phyloP scores from a whole-genome alignment of 2,888 invertebrate species.

The Heteropelma amictum region DNA sequence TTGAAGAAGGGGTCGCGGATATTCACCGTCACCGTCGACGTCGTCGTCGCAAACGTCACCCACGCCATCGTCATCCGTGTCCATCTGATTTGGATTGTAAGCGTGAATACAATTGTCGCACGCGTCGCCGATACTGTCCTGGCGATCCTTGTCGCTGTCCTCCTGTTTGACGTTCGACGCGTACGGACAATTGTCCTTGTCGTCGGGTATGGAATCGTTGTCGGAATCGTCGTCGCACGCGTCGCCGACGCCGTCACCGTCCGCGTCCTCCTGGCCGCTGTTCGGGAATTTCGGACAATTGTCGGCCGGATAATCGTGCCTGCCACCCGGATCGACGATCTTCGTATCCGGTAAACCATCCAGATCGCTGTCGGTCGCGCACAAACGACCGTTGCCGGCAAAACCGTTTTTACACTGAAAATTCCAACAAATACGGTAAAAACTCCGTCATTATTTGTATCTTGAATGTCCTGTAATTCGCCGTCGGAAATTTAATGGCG shows the following conservation, averaged over 20 bases:
- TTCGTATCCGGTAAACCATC: slow-evolving; percentile 94
- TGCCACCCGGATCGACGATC: slow-evolving; percentile 85
- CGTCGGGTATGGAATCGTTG: slow-evolving; percentile 84
- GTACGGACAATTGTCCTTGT: slow-evolving; percentile 89
- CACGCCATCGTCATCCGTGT: slow-evolving; percentile 90
- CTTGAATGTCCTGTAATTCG: no score
- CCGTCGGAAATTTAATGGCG: no score
- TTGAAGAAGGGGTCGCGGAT: no score
- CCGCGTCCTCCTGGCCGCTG: slow-evolving; percentile 96
- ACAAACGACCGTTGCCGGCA: slow-evolving; percentile 93
- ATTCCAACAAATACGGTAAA: background rate
- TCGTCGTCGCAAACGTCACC: slow-evolving; percentile 88
- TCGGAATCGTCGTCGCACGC: slow-evolving; percentile 96
- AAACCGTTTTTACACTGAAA: slow-evolving; percentile 89
- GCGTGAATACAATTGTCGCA: slow-evolving; percentile 94
- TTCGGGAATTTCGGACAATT: slow-evolving; percentile 93
- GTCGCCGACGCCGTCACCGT: slow-evolving; percentile 90
- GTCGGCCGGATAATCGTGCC: slow-evolving; percentile 85
- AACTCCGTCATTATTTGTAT: no score
- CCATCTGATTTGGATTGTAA: slow-evolving; percentile 89
- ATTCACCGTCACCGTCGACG: slow-evolving; percentile 77
- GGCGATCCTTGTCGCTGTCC: slow-evolving; percentile 86
- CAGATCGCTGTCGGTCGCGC: slow-evolving; percentile 91
- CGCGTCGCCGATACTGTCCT: slow-evolving; percentile 88
- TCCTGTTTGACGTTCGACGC: slow-evolving; percentile 89